A percentile compares a stretch with the other conserved stretches of the same genome.
These are phyloP conservation scores for Drosophila ananassae DNA, from an alignment of 1,140 invertebrate genomes.

Conservation along the genomic window DNA sequence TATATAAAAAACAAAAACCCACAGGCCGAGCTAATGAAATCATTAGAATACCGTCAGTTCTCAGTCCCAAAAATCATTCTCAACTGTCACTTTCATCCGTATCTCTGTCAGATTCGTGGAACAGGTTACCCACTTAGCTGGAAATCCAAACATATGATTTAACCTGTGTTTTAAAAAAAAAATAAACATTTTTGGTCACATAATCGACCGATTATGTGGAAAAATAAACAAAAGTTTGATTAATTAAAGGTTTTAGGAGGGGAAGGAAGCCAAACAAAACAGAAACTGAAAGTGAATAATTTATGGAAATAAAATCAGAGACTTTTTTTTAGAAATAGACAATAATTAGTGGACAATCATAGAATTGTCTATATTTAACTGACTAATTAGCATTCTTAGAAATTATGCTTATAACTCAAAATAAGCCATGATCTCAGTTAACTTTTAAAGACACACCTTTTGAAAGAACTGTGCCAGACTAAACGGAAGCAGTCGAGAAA, in stretches of 20 bases:
- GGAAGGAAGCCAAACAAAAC: conserved; percentile 9
- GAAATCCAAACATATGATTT: conserved; percentile 47
- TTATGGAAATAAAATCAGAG: conserved; percentile 18
- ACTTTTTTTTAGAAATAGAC: not conserved
- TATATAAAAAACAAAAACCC: conserved; percentile 1
- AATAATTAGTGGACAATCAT: conserved; percentile 15
- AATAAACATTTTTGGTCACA: conserved; percentile 13
- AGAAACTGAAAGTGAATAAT: conserved; percentile 43
- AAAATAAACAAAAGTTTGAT: conserved; percentile 44
- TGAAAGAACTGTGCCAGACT: conserved; percentile 18
- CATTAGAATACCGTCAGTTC: conserved; percentile 55
- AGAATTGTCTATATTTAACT: not conserved
- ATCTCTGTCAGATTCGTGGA: conserved; percentile 21
- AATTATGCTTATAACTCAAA: not conserved
- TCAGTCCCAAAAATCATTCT: conserved; percentile 21
- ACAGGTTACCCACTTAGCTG: conserved; percentile 54
- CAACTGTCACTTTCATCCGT: conserved; percentile 59
- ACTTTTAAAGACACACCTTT: not conserved
- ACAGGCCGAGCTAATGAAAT: conserved; percentile 49
- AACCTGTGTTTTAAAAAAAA: conserved; percentile 15
- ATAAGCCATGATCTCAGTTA: not conserved
- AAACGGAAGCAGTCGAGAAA: conserved; percentile 49
- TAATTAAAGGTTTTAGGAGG: conserved; percentile 26
- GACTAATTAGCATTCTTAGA: not conserved
- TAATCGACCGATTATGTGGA: conserved; percentile 15